These are phyloP conservation scores for Brenthis ino DNA, from an alignment of 2,888 invertebrate species.

Conservation along the genomic window DNA sequence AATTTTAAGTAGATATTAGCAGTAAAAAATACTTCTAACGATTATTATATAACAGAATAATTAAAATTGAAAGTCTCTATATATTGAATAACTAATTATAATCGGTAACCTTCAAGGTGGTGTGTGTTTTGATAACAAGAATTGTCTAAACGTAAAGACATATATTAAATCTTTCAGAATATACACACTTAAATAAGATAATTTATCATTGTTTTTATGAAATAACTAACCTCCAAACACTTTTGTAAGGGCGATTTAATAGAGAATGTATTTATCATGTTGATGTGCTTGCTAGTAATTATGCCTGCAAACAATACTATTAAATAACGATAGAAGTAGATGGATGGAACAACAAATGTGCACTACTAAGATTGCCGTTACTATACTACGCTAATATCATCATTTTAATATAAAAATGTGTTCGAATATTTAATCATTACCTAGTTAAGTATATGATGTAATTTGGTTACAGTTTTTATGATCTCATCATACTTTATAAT, in stretches of 20 bases:
- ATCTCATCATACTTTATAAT: background rate
- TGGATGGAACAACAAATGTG: background rate
- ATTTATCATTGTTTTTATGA: too few species aligned
- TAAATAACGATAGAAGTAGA: too few species aligned
- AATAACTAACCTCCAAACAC: too few species aligned
- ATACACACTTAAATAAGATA: slow-evolving; percentile 44
- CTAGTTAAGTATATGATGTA: background rate
- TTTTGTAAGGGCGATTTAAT: too few species aligned
- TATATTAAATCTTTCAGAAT: slow-evolving; percentile 50
- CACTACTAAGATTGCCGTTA: slow-evolving; percentile 15
- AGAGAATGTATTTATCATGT: too few species aligned
- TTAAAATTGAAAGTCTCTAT: too few species aligned
- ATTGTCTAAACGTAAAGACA: slow-evolving; percentile 10
- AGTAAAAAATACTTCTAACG: too few species aligned
- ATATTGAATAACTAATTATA: too few species aligned
- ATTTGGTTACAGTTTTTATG: background rate
- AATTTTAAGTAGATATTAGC: too few species aligned
- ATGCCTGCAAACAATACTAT: too few species aligned
- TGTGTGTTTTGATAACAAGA: slow-evolving; percentile 46
- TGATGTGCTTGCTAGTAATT: too few species aligned
- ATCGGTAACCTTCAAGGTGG: slow-evolving; percentile 50
- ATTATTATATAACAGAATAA: too few species aligned
- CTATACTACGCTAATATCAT: slow-evolving; percentile 17
- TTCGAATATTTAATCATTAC: background rate
- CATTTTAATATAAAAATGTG: slow-evolving; percentile 1